Evolutionary conservation across 2,888 invertebrate species (phyloP), one percentile per base, ranked within the genome.

Genomic region (Cosmorhoe ocellata): DNA sequence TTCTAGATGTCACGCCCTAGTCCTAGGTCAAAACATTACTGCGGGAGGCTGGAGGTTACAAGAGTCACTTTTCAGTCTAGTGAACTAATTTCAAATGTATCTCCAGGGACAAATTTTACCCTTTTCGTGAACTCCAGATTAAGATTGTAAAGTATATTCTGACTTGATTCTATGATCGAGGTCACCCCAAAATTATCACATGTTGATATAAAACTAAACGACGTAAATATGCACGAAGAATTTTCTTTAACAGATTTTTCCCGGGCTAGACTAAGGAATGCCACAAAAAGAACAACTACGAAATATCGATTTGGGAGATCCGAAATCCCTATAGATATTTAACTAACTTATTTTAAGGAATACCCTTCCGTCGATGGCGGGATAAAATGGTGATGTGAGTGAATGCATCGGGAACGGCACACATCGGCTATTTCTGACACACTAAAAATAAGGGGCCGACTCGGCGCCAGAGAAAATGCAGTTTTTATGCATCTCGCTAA

Each of bases 401-500:
- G 68, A 74, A 72, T 68, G 76, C 71, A 74, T 71, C 63, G 64
- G 66, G 67, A 64, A 62, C 78, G 79, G 69, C 79, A 80, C 74
- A 79, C 66, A 76, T 77, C 61, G 60, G 65, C 74, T 86, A 85
- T 86, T 87, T 79, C 63, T 62, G 79, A 69, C 64, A 65, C 30
- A 67, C 81, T 85, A 85, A 83, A 85, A 85, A 85, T 85, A 86
- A 64, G 69, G 67, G 73, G 69, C 69, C 74, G 67, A 51, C 59
- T 60, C 58, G 66, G 66, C 66, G 65, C 65, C 64, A 58, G 41
- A 49, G 51, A 64, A 64, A 74, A 72, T 82, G 81, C 81, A 81
- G 71, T 87, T 87, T 87, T 87, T 87, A 81, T 80, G 77, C 81
- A 79, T 64, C 75, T 64, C 71, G 78, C 76, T 75, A 73, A 80